A percentile compares a stretch with the other conserved stretches of the same genome.
phyloP scores from a whole-genome alignment of 2,113 vertebrate genomes.

The Cyprinodon variegatus region DNA sequence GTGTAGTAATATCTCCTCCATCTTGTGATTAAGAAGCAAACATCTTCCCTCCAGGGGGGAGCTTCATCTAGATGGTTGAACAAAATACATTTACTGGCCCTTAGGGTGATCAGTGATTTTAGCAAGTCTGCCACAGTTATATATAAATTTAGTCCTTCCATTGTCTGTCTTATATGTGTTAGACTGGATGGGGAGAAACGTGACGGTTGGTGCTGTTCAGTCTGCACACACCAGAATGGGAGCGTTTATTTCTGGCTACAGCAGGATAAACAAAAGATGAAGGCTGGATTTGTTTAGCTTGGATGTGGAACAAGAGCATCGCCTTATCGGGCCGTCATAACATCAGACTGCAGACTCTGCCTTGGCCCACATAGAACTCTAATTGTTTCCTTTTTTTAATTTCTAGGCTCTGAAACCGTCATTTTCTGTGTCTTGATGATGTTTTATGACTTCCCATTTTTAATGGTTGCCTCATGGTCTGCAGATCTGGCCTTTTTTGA shows the following conservation, averaged over 20 bases:
- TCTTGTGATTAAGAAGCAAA: constrained; percentile 54
- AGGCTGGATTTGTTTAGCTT: constrained; percentile 27
- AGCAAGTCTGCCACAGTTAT: constrained; percentile 43
- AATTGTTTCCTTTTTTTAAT: too few species aligned
- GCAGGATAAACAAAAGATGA: constrained; percentile 44
- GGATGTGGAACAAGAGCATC: neutral
- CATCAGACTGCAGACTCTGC: neutral
- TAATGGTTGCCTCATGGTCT: too few species aligned
- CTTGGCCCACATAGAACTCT: too few species aligned
- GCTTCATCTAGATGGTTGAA: constrained; percentile 53
- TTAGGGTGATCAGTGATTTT: constrained; percentile 52
- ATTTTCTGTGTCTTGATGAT: neutral
- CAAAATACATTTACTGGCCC: constrained; percentile 62
- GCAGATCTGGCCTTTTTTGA: neutral
- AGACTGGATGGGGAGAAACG: constrained; percentile 17
- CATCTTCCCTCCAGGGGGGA: constrained; percentile 42
- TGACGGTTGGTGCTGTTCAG: neutral
- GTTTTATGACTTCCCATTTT: too few species aligned
- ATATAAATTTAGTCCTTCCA: constrained; percentile 62
- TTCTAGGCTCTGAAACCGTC: neutral
- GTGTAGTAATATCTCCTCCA: constrained; percentile 12
- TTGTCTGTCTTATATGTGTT: constrained; percentile 31
- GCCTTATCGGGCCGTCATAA: neutral
- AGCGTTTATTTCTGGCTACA: constrained; percentile 35
- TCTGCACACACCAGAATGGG: neutral